Evolutionary conservation across 2,113 vertebrate genomes (phyloP).

Genomic region (Hipposideros armiger): DNA sequence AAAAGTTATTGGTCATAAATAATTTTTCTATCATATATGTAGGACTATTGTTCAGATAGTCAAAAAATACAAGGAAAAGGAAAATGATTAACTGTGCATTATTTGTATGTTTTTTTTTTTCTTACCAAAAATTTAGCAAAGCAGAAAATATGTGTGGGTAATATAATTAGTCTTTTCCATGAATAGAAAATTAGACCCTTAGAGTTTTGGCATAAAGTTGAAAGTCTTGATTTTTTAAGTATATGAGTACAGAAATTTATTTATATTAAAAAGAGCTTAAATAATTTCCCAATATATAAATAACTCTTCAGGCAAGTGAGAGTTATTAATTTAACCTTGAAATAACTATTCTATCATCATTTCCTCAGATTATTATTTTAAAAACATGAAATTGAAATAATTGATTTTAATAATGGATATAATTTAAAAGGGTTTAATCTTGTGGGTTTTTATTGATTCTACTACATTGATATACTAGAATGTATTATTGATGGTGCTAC

Average conservation of each 20-base stretch:
- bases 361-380: not conserved
- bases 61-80: not conserved
- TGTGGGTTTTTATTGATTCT: not conserved
- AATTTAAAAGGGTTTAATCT: not conserved
- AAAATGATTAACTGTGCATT: not conserved
- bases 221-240: not conserved
- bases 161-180: not conserved
- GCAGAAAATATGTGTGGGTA: not conserved
- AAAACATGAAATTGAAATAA: not conserved
- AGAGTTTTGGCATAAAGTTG: not conserved
- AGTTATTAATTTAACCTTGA: not conserved
- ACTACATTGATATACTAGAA: not conserved
- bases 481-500: not conserved
- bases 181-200: not conserved
- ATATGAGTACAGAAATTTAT: not conserved
- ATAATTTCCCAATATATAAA: not conserved
- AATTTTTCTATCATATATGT: not conserved
- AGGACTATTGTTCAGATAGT: not conserved
- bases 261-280: not conserved
- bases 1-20: not conserved
- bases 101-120: not conserved
- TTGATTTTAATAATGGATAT: not conserved
- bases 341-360: not conserved
- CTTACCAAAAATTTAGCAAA: not conserved
- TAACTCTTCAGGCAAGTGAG: not conserved